phyloP scores from a whole-genome alignment of 2,888 invertebrate species.

The Phorcus lineatus region DNA sequence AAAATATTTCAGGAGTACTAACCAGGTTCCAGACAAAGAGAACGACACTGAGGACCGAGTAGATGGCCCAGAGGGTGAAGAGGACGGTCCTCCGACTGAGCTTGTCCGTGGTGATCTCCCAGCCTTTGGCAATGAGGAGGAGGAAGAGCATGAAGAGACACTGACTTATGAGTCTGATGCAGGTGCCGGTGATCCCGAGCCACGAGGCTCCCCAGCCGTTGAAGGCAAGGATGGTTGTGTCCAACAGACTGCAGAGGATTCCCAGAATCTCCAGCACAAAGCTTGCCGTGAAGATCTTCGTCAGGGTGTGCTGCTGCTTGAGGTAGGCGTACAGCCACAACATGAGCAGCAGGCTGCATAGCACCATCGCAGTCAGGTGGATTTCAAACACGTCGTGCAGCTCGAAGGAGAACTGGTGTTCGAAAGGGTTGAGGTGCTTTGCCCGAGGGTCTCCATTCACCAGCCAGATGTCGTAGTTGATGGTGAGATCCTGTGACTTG shows the following conservation, averaged over 20 bases:
- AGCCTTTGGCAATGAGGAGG: constrained; percentile 94
- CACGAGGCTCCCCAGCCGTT: constrained; percentile 92
- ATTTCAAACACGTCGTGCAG: constrained; percentile 89
- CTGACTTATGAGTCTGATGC: constrained; percentile 92
- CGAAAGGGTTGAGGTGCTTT: constrained; percentile 85
- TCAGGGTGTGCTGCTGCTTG: constrained; percentile 92
- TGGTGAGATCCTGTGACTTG: constrained; percentile 61
- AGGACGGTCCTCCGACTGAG: constrained; percentile 89
- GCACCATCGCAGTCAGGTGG: constrained; percentile 89
- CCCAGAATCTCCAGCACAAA: constrained; percentile 86
- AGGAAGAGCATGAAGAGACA: constrained; percentile 95
- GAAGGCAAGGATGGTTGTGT: constrained; percentile 91
- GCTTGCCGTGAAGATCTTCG: constrained; percentile 91
- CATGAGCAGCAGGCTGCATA: constrained; percentile 89
- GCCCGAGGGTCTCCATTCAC: constrained; percentile 96
- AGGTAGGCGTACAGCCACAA: constrained; percentile 93
- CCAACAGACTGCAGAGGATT: constrained; percentile 83
- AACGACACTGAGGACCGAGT: constrained; percentile 92
- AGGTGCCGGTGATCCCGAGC: constrained; percentile 90
- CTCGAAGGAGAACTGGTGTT: constrained; percentile 97
- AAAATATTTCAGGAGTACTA: too few species aligned
- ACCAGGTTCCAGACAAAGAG: constrained; percentile 98
- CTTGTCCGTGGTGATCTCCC: constrained; percentile 94
- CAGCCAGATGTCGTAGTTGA: constrained; percentile 94
- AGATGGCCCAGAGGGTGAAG: constrained; percentile 92